Conservation (phyloP, 2,888 invertebrate species). For the Alitta virens region DNA sequence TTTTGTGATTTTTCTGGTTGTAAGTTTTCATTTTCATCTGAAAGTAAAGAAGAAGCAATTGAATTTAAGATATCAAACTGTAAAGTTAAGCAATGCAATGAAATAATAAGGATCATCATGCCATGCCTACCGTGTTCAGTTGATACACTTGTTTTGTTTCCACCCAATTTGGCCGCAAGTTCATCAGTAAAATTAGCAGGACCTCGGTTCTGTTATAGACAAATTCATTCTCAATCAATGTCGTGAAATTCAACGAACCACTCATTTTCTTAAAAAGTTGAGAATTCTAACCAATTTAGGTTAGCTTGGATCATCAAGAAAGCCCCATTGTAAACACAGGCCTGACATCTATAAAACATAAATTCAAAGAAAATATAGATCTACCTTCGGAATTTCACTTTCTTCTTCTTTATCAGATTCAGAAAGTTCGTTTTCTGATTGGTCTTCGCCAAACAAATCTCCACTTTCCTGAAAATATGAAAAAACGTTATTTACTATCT, state of each 20-base stretch:
- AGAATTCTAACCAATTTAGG: too few relatives aligned
- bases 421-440: not conserved
- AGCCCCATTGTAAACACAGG: too few relatives aligned
- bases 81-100: too few relatives aligned
- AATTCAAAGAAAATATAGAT: too few relatives aligned
- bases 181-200: constrained; percentile 15
- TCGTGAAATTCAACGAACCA: too few relatives aligned
- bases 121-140: not conserved
- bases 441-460: constrained; percentile 12
- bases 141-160: not conserved
- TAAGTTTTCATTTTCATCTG: too few relatives aligned
- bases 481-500: too few relatives aligned
- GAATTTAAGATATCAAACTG: not conserved
- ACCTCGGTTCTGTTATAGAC: not conserved
- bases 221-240: too few relatives aligned
- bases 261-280: too few relatives aligned
- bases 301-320: too few relatives aligned
- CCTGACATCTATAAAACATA: too few relatives aligned
- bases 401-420: constrained; percentile 21
- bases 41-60: not conserved
- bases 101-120: too few relatives aligned
- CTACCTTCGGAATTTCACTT: not conserved
- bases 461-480: not conserved
- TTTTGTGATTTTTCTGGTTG: not conserved
- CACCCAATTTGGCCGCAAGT: constrained; percentile 17